These are phyloP conservation scores for Drosophila tanythrix DNA, from an alignment of 2,888 invertebrate species.

Conservation along the genomic window DNA sequence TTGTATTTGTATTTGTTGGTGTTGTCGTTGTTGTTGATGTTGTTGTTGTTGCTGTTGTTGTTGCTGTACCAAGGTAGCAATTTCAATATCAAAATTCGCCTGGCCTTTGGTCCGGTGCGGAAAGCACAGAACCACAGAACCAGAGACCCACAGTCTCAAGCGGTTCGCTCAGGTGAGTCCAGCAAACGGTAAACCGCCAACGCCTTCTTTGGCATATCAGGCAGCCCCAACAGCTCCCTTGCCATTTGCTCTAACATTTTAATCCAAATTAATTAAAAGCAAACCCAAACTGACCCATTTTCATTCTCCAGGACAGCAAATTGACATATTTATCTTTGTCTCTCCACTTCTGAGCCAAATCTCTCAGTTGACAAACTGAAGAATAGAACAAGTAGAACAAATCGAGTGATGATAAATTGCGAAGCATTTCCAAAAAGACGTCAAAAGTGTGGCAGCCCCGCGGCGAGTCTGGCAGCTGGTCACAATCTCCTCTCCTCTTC, in stretches of 20 bases:
- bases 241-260: slow-evolving; percentile 62
- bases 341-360: neutral
- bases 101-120: slow-evolving; percentile 72
- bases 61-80: slow-evolving; percentile 70
- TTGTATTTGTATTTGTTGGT: slow-evolving; percentile 1
- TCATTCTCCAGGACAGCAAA: slow-evolving; percentile 30
- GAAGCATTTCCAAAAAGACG: slow-evolving; percentile 69
- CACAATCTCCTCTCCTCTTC: neutral
- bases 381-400: slow-evolving; percentile 35
- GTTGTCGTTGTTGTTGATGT: neutral
- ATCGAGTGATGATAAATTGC: slow-evolving; percentile 63
- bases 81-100: slow-evolving; percentile 77
- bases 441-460: slow-evolving; percentile 72
- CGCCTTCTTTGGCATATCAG: slow-evolving; percentile 75
- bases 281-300: slow-evolving; percentile 56
- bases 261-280: slow-evolving; percentile 76
- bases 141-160: slow-evolving; percentile 15
- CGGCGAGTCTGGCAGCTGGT: slow-evolving; percentile 38
- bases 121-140: slow-evolving; percentile 37
- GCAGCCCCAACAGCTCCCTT: slow-evolving; percentile 42
- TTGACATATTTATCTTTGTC: slow-evolving; percentile 58
- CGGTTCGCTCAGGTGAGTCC: slow-evolving; percentile 63
- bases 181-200: slow-evolving; percentile 77
- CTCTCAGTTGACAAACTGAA: slow-evolving; percentile 46
- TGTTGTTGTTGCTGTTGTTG: slow-evolving; percentile 4